Evolutionary conservation across 2,113 vertebrate genomes (phyloP).

Genomic region (Oophaga pumilio): DNA sequence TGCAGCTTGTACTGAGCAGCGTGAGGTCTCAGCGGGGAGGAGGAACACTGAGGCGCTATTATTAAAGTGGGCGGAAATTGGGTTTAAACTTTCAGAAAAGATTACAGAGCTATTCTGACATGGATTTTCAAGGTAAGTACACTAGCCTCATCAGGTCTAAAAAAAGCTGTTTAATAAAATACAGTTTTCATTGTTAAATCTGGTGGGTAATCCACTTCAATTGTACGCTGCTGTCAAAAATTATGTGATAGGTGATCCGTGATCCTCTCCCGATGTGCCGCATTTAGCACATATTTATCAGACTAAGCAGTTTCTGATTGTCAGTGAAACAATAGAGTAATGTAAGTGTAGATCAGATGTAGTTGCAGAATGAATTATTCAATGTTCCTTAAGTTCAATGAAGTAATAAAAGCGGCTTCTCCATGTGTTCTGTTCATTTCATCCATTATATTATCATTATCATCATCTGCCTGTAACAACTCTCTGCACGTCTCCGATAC

Average conservation of each 20-base stretch:
- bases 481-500: slow-evolving; percentile 26
- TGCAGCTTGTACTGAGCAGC: no score
- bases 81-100: no score
- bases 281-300: neutral
- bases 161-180: no score
- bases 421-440: slow-evolving; percentile 22
- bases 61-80: no score
- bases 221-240: neutral
- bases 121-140: no score
- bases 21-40: no score
- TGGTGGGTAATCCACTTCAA: neutral
- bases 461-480: slow-evolving; percentile 21
- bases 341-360: neutral
- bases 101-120: no score
- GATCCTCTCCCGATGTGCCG: neutral
- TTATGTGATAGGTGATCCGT: neutral
- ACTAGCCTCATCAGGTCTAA: no score
- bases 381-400: neutral
- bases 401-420: slow-evolving; percentile 23
- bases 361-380: slow-evolving; percentile 4
- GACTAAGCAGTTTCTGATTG: neutral
- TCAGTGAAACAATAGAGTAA: neutral
- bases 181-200: no score
- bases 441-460: slow-evolving; percentile 43
- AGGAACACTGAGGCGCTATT: no score